Base-by-base conservation (phyloP, 2,888 invertebrate species). In the Leucophenga maculata region DNA sequence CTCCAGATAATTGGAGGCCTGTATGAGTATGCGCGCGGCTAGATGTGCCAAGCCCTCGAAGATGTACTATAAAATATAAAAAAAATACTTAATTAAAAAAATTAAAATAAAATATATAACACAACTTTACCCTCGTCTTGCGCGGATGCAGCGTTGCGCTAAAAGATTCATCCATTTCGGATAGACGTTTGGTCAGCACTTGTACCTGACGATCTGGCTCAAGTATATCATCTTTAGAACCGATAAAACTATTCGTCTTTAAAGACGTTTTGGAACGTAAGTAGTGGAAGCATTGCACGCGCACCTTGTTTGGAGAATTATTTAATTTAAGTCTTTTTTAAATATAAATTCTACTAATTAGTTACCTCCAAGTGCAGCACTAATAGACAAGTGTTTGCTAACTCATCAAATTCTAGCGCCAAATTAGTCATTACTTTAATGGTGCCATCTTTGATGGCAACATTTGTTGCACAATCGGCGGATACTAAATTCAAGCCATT, bases 221-320 rank as follows among this genome's bases (percentile, higher is more conserved):
- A 75, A 94, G 92, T 67, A 93, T 92, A 87, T 94, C 94, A 79
- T 93, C 92, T 72, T 92, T 92, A 52, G 85, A 85, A 20, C 85
- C 85, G 55, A 87, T 84, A 78, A 86, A 87, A 71, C 82, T 86
- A 69, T 87, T 86, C 14, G 83, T 79, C 67, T 83, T 81, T 1
- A 79, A 80, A 55, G 79, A 80, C 4, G 87, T 83, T 60, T 89
- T 88, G 3, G 93, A 90, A 0, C 91, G 91, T 75, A 98, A 90
- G 89, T 97, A 97, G 90, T 96, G 96, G 90, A 98, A 98, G 89
- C 98, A 98, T 87, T 97, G 97, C 55, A 98, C 97, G 70, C 97
- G 92, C 72, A 95, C 92, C 93, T 93, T 80, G 67, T n/a, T 16
- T 18, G 16, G 3, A 31, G n/a, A 90, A 88, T 75, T 6, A 60